These are phyloP conservation scores for Phodopus roborovskii DNA, from an alignment of 2,113 vertebrate species.

Conservation along the genomic window DNA sequence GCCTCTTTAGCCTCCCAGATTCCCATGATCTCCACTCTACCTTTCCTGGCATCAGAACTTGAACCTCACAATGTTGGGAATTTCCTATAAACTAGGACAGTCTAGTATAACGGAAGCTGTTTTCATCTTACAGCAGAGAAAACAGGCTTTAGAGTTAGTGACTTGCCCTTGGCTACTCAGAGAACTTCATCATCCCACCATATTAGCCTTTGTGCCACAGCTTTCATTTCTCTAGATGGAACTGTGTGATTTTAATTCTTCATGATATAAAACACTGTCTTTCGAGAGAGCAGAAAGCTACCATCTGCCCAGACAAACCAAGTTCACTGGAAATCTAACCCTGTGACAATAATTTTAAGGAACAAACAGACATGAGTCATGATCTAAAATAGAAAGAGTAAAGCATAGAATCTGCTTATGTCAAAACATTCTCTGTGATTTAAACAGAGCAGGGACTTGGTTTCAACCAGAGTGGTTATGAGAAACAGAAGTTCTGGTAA, in stretches of 20 bases:
- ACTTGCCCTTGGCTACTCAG: not conserved
- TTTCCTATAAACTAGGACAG: not conserved
- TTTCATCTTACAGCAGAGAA: not conserved
- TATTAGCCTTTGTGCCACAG: not conserved
- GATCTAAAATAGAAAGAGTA: slow-evolving; percentile 43
- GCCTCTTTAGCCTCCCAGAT: not conserved
- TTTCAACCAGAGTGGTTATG: not conserved
- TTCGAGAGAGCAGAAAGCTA: not conserved
- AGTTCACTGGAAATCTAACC: slow-evolving; percentile 60
- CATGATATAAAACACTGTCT: not conserved
- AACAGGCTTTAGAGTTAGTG: not conserved
- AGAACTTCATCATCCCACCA: not conserved
- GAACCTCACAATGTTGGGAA: not conserved
- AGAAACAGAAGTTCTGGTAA: not conserved
- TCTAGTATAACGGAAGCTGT: not conserved
- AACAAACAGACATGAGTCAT: slow-evolving; percentile 54
- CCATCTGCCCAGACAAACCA: slow-evolving; percentile 1
- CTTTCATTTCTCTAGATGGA: not conserved
- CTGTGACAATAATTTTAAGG: slow-evolving; percentile 59
- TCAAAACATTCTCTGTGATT: slow-evolving; percentile 9
- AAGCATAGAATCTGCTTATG: not conserved
- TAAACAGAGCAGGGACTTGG: not conserved
- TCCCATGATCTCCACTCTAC: not conserved
- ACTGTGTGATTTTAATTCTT: not conserved
- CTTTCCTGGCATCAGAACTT: not conserved